Percentiles rank a stretch among this genome's conserved stretches.
phyloP scores from a whole-genome alignment of 2,113 vertebrate species.

The Melanerpes aurifrons region DNA sequence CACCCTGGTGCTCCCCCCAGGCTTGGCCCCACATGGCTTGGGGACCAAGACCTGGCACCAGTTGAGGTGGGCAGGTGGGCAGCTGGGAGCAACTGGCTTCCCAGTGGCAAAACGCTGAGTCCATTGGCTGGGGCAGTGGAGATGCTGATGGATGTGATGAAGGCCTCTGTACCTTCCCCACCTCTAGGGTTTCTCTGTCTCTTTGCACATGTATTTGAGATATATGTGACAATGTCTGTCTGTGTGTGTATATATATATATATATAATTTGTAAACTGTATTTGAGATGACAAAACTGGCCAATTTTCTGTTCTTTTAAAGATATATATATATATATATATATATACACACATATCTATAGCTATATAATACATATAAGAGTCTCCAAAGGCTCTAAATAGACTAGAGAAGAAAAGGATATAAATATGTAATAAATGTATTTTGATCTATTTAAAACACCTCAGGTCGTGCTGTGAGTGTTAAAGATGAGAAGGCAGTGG shows the following conservation, averaged over 20 bases:
- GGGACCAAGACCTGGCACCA: background rate
- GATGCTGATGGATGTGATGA: conserved; percentile 29
- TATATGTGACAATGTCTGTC: conserved; percentile 69
- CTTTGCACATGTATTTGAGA: conserved; percentile 66
- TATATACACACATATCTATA: conserved; percentile 64
- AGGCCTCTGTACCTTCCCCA: conserved; percentile 48
- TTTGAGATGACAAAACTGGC: conserved; percentile 77
- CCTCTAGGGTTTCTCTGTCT: conserved; percentile 64
- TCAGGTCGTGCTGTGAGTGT: conserved; percentile 24
- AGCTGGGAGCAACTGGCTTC: conserved; percentile 39
- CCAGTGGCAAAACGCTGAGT: background rate
- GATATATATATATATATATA: conserved; percentile 75
- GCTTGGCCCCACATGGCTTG: accelerated
- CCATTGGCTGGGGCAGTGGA: background rate
- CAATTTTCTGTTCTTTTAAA: conserved; percentile 79
- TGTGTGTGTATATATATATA: conserved; percentile 51
- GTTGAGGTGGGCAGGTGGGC: background rate
- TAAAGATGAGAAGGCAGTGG: background rate
- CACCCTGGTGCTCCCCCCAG: background rate
- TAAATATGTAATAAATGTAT: conserved; percentile 79
- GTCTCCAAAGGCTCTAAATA: conserved; percentile 75
- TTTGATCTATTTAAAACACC: conserved; percentile 76
- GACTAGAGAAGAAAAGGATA: conserved; percentile 65
- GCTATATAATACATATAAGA: conserved; percentile 44
- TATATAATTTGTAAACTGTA: conserved; percentile 75